These are phyloP conservation scores for Ommatoiulus sabulosus DNA, from an alignment of 2,888 invertebrate genomes.

Conservation along the genomic window DNA sequence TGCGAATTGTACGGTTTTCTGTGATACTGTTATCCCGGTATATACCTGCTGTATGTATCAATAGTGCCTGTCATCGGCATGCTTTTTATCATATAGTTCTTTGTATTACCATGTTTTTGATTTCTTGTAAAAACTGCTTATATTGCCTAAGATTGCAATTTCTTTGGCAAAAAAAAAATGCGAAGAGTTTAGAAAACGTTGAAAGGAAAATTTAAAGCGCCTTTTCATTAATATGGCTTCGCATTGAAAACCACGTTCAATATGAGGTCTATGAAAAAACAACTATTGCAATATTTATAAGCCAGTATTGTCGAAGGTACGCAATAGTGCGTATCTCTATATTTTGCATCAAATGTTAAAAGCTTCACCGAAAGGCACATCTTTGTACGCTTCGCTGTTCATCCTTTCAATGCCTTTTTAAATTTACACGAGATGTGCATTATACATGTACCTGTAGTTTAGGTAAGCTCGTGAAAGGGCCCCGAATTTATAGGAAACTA, in stretches of 20 bases:
- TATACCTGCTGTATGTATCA: too few species aligned
- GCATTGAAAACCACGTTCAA: neutral
- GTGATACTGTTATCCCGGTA: too few species aligned
- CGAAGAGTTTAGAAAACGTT: conserved; percentile 9
- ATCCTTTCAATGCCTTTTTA: neutral
- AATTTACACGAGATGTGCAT: conserved; percentile 17
- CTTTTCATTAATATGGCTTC: conserved; percentile 10
- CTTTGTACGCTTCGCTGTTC: neutral
- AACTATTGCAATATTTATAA: conserved; percentile 25
- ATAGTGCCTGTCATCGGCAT: neutral
- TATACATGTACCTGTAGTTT: neutral
- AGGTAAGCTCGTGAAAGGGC: neutral
- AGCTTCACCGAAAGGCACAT: conserved; percentile 3
- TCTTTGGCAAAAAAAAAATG: neutral
- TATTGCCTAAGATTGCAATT: neutral
- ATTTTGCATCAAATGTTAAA: conserved; percentile 1
- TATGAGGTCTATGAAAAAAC: neutral
- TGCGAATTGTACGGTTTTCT: too few species aligned
- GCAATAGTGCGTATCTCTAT: neutral
- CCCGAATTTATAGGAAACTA: neutral
- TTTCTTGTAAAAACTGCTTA: conserved; percentile 29
- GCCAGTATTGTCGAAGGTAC: neutral
- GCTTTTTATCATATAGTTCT: neutral
- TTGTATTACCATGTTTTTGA: neutral
- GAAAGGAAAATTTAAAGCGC: neutral